Evolutionary conservation across 2,113 vertebrate species (phyloP).

Genomic region (Trogon melanurus): DNA sequence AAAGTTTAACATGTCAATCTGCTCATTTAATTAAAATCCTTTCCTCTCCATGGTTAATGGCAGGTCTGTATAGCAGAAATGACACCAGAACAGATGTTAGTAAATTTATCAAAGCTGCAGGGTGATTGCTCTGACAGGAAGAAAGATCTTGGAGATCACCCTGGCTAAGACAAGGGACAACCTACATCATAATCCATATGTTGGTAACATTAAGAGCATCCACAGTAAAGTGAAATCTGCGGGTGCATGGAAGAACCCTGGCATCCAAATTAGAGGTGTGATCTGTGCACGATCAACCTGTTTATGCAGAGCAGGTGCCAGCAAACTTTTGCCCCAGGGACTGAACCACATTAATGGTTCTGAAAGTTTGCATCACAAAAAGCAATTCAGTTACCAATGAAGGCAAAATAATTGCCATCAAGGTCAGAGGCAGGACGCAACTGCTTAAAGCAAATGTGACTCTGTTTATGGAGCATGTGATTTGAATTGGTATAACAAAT

Average conservation of each 20-base stretch:
- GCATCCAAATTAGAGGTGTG: not conserved
- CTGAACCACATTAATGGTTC: not conserved
- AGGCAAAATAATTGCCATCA: not conserved
- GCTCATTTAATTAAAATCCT: constrained; percentile 69
- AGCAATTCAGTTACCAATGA: not conserved
- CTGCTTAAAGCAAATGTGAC: not conserved
- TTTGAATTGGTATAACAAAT: not conserved
- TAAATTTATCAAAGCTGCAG: constrained; percentile 51
- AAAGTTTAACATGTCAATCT: constrained; percentile 5
- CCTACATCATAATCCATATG: not conserved
- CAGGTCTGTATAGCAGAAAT: constrained; percentile 47
- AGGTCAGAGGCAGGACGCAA: not conserved
- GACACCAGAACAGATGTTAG: constrained; percentile 62
- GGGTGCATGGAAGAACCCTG: not conserved
- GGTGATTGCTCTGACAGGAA: not conserved
- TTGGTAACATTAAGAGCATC: not conserved
- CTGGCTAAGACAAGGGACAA: not conserved
- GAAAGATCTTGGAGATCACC: accelerated
- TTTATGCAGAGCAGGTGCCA: not conserved
- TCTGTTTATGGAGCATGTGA: not conserved
- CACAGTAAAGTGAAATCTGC: not conserved
- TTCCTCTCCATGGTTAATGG: constrained; percentile 41
- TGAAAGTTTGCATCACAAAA: not conserved
- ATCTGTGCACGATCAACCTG: accelerated
- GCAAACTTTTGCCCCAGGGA: not conserved